Evolutionary conservation across 2,113 vertebrate genomes (phyloP).

Genomic region (Corynorhinus townsendii): DNA sequence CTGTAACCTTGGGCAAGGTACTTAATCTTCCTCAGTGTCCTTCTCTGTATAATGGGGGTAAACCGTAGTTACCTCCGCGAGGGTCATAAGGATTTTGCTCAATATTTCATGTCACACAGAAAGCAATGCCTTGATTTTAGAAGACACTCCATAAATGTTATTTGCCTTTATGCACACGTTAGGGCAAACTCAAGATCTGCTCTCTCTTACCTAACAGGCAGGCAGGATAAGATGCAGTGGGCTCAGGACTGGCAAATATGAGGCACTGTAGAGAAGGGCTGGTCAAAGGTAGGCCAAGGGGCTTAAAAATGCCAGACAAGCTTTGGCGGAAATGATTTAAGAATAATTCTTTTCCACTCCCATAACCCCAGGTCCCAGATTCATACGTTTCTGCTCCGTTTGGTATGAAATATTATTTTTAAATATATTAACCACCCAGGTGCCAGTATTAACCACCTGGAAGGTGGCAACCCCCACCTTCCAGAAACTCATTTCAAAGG

Average conservation of each 20-base stretch:
- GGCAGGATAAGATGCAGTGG: background rate
- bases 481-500: conserved; percentile 8
- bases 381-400: background rate
- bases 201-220: background rate
- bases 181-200: background rate
- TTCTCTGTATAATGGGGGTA: background rate
- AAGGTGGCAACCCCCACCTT: background rate
- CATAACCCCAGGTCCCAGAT: background rate
- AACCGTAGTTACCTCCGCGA: background rate
- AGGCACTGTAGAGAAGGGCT: background rate
- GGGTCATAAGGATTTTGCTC: background rate
- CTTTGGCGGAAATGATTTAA: background rate
- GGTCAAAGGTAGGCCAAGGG: background rate
- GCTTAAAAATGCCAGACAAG: background rate
- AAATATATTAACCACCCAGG: background rate
- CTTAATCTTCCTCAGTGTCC: background rate
- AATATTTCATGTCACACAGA: background rate
- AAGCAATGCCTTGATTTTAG: background rate
- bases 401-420: background rate
- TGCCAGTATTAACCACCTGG: background rate
- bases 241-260: background rate
- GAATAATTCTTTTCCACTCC: background rate
- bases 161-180: background rate
- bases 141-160: background rate
- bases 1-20: background rate